phyloP scores from a whole-genome alignment of 2,888 invertebrate genomes.

The Mongoloraphidia duomilia region DNA sequence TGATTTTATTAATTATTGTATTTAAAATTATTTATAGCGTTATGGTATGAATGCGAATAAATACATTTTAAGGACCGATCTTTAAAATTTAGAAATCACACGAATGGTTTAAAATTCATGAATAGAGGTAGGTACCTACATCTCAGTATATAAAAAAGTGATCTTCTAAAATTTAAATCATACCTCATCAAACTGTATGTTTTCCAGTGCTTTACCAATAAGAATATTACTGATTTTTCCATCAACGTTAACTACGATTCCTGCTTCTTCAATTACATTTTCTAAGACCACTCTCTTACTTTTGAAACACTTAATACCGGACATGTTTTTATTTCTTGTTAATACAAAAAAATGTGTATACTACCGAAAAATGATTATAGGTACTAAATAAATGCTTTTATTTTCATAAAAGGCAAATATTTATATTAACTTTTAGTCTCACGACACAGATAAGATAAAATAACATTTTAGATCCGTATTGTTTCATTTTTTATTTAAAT shows the following conservation, averaged over 20 bases:
- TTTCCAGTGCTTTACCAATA: slow-evolving; percentile 31
- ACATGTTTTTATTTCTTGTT: too few relatives aligned
- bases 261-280: slow-evolving; percentile 38
- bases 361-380: too few relatives aligned
- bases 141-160: not conserved
- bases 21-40: too few relatives aligned
- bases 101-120: not conserved
- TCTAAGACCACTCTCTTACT: slow-evolving; percentile 36
- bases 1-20: too few relatives aligned
- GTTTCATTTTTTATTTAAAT: too few relatives aligned
- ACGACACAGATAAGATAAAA: too few relatives aligned
- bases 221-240: slow-evolving; percentile 43
- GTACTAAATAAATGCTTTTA: too few relatives aligned
- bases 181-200: slow-evolving; percentile 32
- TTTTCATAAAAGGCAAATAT: too few relatives aligned
- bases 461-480: too few relatives aligned
- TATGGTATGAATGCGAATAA: too few relatives aligned
- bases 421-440: too few relatives aligned
- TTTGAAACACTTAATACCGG: slow-evolving; percentile 27
- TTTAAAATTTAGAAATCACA: not conserved
- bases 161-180: slow-evolving; percentile 11
- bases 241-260: slow-evolving; percentile 39
- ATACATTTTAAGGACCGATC: not conserved
- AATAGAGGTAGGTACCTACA: not conserved
- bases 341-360: too few relatives aligned